Evolutionary conservation across 2,888 invertebrate species (phyloP).

Genomic region (Nephrotoma appendiculata): DNA sequence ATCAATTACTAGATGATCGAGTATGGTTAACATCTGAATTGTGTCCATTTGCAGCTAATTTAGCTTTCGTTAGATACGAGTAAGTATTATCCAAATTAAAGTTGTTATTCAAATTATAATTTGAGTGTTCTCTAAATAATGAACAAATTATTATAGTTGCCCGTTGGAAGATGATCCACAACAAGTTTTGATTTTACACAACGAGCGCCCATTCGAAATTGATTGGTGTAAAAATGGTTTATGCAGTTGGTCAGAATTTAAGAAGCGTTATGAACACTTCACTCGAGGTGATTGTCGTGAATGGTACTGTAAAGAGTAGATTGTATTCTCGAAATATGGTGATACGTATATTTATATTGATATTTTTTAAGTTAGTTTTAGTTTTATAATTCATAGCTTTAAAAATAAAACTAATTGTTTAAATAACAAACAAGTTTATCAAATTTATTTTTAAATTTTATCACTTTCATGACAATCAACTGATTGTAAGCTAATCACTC

Average conservation of each 20-base stretch:
- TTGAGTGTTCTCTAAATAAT: background rate
- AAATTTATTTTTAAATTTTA: too few relatives aligned
- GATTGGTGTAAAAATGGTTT: slow-evolving; percentile 61
- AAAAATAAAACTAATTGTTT: too few relatives aligned
- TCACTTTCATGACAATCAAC: too few relatives aligned
- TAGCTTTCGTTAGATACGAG: slow-evolving; percentile 53
- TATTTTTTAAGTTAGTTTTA: too few relatives aligned
- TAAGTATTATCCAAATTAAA: background rate
- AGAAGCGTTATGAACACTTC: slow-evolving; percentile 39
- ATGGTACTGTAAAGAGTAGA: background rate
- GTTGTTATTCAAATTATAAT: background rate
- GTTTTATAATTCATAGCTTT: too few relatives aligned
- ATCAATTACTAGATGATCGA: slow-evolving; percentile 33
- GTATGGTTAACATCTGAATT: slow-evolving; percentile 48
- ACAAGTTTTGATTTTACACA: slow-evolving; percentile 53
- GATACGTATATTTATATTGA: too few relatives aligned
- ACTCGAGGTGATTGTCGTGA: slow-evolving; percentile 29
- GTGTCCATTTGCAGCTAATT: slow-evolving; percentile 49
- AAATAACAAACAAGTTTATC: too few relatives aligned
- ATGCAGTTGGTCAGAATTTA: slow-evolving; percentile 58
- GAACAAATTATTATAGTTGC: slow-evolving; percentile 8
- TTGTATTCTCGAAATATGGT: too few relatives aligned
- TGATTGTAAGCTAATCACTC: too few relatives aligned
- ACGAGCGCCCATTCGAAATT: slow-evolving; percentile 52
- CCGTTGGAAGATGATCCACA: slow-evolving; percentile 28